These are phyloP conservation scores for Siphamia tubifer DNA, from an alignment of 2,113 vertebrate genomes.

Conservation along the genomic window DNA sequence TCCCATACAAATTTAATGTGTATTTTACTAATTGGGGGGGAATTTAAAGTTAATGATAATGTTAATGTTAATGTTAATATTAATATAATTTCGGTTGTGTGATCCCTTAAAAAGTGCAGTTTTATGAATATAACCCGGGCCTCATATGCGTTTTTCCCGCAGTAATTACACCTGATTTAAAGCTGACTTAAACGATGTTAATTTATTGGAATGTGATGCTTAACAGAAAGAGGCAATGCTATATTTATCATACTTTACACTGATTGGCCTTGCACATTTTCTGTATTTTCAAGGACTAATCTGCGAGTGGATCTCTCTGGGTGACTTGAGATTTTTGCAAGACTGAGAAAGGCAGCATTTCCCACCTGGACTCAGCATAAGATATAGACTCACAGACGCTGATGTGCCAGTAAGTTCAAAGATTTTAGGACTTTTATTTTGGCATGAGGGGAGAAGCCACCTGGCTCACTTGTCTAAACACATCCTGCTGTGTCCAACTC, in stretches of 20 bases:
- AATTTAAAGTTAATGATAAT: not conserved
- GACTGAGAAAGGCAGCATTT: slow-evolving; percentile 42
- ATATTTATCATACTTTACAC: not conserved
- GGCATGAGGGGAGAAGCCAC: slow-evolving; percentile 48
- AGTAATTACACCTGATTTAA: not conserved
- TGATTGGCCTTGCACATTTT: slow-evolving; percentile 31
- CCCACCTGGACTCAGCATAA: slow-evolving; percentile 50
- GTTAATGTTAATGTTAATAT: not conserved
- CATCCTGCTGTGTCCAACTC: slow-evolving; percentile 55
- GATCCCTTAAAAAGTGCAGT: not conserved
- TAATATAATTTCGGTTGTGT: not conserved
- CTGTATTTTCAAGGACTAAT: slow-evolving; percentile 50
- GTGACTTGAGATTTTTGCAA: slow-evolving; percentile 49
- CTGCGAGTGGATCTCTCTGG: slow-evolving; percentile 47
- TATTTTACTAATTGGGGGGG: not conserved
- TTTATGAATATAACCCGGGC: not conserved
- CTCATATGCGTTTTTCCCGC: not conserved
- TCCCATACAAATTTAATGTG: not conserved
- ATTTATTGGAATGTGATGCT: not conserved
- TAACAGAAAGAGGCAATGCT: not conserved
- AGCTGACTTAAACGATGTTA: not conserved
- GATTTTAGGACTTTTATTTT: slow-evolving; percentile 59
- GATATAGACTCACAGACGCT: slow-evolving; percentile 51
- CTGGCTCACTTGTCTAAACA: slow-evolving; percentile 62
- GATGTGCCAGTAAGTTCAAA: slow-evolving; percentile 69